A percentile compares a stretch with the other conserved stretches of the same genome.
These are phyloP conservation scores for Drosophila rellima DNA, from an alignment of 2,888 invertebrate genomes.

Conservation along the genomic window DNA sequence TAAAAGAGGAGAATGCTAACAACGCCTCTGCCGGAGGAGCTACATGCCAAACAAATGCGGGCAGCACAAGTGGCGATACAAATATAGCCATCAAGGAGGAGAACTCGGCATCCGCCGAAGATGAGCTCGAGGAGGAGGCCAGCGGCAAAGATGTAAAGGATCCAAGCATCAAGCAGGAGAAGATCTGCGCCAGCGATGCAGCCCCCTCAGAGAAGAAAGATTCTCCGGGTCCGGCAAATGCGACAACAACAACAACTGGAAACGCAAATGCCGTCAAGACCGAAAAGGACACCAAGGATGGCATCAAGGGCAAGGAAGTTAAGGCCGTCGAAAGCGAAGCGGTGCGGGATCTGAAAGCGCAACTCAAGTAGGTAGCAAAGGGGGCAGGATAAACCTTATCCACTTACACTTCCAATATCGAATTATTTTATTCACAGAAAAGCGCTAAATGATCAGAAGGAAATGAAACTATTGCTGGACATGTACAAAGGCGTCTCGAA, in stretches of 20 bases:
- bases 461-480: constrained; percentile 96
- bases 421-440: constrained; percentile 88
- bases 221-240: constrained; percentile 85
- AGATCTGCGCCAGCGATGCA: constrained; percentile 78
- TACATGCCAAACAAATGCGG: constrained; percentile 43
- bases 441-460: constrained; percentile 96
- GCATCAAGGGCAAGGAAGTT: constrained; percentile 88
- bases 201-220: constrained; percentile 88
- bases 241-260: constrained; percentile 73
- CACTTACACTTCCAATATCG: neutral
- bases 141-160: constrained; percentile 83
- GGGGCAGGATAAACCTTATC: neutral
- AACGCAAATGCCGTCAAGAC: constrained; percentile 87
- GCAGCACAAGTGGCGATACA: constrained; percentile 65
- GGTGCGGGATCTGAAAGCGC: constrained; percentile 92
- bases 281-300: constrained; percentile 89
- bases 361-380: constrained; percentile 91
- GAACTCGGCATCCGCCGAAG: constrained; percentile 83
- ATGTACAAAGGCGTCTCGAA: constrained; percentile 99
- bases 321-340: constrained; percentile 89
- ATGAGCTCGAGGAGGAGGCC: constrained; percentile 82
- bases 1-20: constrained; percentile 85
- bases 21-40: constrained; percentile 38
- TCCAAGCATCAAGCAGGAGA: constrained; percentile 86
- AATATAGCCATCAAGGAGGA: constrained; percentile 88